Evolutionary conservation across 1,140 invertebrate genomes (phyloP).

Genomic region (Drosophila micromelanica): DNA sequence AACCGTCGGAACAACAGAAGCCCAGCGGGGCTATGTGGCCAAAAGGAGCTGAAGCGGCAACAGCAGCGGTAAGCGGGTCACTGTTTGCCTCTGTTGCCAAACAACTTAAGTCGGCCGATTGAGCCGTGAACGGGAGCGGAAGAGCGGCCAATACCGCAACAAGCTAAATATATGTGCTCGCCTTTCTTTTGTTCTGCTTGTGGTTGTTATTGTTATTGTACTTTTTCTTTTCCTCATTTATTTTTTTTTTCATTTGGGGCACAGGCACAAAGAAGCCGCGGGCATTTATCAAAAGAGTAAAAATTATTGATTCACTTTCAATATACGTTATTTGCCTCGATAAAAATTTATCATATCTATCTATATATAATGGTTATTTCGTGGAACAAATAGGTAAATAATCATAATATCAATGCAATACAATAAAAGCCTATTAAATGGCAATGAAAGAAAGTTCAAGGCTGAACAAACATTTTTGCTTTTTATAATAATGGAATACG

Average conservation of each 20-base stretch:
- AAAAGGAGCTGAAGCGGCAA: conserved; percentile 5
- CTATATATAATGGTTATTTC: too few relatives aligned
- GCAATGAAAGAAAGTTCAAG: too few relatives aligned
- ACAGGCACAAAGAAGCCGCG: conserved; percentile 68
- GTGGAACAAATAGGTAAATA: too few relatives aligned
- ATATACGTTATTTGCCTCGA: conserved; percentile 48
- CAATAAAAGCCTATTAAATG: too few relatives aligned
- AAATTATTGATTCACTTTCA: conserved; percentile 67
- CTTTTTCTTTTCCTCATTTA: background rate
- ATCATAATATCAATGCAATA: too few relatives aligned
- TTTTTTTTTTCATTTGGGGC: background rate
- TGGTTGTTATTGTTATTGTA: conserved; percentile 15
- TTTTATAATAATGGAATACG: too few relatives aligned
- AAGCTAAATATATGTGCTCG: conserved; percentile 77
- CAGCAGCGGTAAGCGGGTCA: background rate
- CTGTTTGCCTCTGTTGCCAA: background rate
- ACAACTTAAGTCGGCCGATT: background rate
- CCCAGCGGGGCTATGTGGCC: conserved; percentile 43
- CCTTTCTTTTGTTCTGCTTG: conserved; percentile 37
- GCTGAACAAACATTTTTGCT: too few relatives aligned
- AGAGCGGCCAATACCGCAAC: conserved; percentile 59
- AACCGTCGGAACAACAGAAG: conserved; percentile 66
- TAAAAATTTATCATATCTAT: background rate
- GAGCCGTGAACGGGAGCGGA: background rate
- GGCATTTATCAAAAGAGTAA: conserved; percentile 58